Evolutionary conservation across 2,888 invertebrate species (phyloP), one percentile per base, ranked within the genome.

Genomic region (Xiphydria camelus): DNA sequence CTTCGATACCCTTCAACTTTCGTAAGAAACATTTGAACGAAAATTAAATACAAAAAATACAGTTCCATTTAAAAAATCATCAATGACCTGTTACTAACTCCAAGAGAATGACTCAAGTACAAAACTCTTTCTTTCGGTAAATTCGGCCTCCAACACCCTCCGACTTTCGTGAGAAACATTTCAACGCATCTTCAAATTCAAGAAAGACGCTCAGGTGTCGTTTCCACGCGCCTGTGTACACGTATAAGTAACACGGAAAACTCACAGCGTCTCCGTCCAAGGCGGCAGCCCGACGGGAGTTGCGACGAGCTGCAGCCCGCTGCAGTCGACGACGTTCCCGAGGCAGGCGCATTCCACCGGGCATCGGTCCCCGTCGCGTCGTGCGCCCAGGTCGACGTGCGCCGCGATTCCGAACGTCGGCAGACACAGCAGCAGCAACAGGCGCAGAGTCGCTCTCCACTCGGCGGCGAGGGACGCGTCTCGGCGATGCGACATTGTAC

Each of bases 181-280:
- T n/a, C n/a, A n/a, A n/a, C n/a, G n/a, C n/a, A n/a, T n/a, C n/a
- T n/a, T n/a, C n/a, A n/a, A n/a, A n/a, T n/a, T n/a, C n/a, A n/a
- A 83, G 73, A 45, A 77, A 74, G 46, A 78, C 67, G 31, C 77
- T 80, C 52, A 76, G 79, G 59, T 75, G 75, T 54, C 78, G 75
- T 42, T 76, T 75, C 33, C 83, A 66, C 61, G 79, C 78, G 63
- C 84, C 84, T 45, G 78, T 78, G 45, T 81, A 80, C 57, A 84
- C 68, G 64, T 83, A 82, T 61, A 84, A 84, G 75, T 14, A 78
- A 76, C 19, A 41, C 15, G 21, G 12, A 6, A 35, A 55, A 69
- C 75, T 74, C 50, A 76, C 74, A 77, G 53, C 20, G 48, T 59
- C 48, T 68, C 70, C 17, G 71, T 72, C 77, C 76, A 76, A 19